Evolutionary conservation across 1,140 invertebrate genomes (phyloP), one percentile per base, ranked within the genome.

Genomic region (Carposina sasakii): DNA sequence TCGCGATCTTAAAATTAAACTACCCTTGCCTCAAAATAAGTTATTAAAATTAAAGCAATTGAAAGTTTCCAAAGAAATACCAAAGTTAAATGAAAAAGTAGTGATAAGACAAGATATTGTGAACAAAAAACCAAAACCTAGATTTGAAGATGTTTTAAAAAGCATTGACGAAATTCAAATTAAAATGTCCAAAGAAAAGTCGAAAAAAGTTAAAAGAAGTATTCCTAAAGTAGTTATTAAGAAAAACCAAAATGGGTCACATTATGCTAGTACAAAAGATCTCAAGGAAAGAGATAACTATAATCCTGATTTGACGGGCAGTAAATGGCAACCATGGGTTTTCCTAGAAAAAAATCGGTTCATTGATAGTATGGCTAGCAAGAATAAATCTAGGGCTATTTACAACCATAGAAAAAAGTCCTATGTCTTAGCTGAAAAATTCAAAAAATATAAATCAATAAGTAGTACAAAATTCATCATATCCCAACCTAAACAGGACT

Each of bases 251-350:
- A 73, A 76, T 56, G 85, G 85, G 16, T 77, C 81, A 33, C 85
- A 86, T 60, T 86, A 85, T 57, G 68, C 83, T 5, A 86, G 85
- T 46, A 70, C 63, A 15, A 44, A 62, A 15, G 61, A 51, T 45
- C 24, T 28, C 12, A 64, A 70, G 51, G 53, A 71, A 15, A 48
- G 68, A 53, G 52, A 70, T 15, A 46, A 52, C 9, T 69, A 60
- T 52, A 74, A 74, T 47, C 77, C 81, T 6, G 81, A 85, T 45
- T 59, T 83, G 30, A 83, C 77, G 3, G 81, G 81, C 8, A 74
- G 75, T 39, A 85, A 85, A 54, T 86, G 85, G 85, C 85, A 86
- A 57, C 85, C 85, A 4, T 83, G 79, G 76, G 85, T 85, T 20
- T 81, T 76, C 45, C 47, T 86, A 45, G 81, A 82, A 41, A 83